Evolutionary conservation across 2,888 invertebrate species (phyloP).

Genomic region (Oasisia sp.): DNA sequence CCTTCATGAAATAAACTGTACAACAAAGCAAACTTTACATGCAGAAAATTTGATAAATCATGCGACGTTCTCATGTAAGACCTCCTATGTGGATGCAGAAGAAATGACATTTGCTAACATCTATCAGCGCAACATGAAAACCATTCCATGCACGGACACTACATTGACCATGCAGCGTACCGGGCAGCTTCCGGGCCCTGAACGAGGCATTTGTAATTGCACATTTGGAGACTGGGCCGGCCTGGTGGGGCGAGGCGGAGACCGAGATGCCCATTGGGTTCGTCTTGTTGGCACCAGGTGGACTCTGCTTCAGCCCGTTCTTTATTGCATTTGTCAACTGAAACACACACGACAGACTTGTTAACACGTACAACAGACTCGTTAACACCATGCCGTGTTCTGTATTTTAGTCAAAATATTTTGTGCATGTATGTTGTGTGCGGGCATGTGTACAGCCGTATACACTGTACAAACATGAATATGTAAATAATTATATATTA

Average conservation of each 20-base stretch:
- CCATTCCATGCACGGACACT: background rate
- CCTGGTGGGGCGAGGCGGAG: conserved; percentile 69
- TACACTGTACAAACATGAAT: background rate
- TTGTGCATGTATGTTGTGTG: background rate
- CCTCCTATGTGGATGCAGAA: background rate
- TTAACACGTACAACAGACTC: background rate
- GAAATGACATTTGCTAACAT: background rate
- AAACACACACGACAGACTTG: conserved; percentile 21
- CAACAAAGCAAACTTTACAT: background rate
- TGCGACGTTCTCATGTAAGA: background rate
- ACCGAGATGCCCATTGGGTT: conserved; percentile 86
- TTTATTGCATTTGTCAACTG: conserved; percentile 71
- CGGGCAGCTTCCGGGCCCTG: conserved; percentile 92
- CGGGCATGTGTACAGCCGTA: background rate
- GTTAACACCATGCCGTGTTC: background rate
- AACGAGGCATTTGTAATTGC: conserved; percentile 99
- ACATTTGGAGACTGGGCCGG: conserved; percentile 72
- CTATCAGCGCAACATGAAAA: background rate
- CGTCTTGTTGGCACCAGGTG: conserved; percentile 82
- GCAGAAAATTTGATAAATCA: background rate
- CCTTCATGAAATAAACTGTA: background rate
- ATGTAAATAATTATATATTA: background rate
- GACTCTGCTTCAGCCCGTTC: conserved; percentile 84
- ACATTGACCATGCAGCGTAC: conserved; percentile 41
- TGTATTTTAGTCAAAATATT: background rate